Conservation (phyloP, 2,113 vertebrate genomes). For the Equus quagga region DNA sequence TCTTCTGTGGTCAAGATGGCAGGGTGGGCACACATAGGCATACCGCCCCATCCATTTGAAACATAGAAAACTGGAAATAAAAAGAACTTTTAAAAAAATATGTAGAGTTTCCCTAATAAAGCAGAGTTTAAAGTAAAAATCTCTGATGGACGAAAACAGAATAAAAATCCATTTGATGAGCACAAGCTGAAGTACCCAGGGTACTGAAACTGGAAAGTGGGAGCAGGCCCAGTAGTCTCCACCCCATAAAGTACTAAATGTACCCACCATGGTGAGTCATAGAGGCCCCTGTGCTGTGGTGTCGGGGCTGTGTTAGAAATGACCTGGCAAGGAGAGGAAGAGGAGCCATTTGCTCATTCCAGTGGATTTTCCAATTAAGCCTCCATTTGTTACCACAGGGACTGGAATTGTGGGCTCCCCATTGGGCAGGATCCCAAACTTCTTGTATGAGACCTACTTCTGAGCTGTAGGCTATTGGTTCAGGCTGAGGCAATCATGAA, state of each 20-base stretch:
- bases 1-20: neutral
- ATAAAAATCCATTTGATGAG: neutral
- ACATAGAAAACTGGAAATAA: neutral
- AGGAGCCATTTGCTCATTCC: neutral
- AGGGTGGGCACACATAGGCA: neutral
- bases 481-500: neutral
- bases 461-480: neutral
- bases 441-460: neutral
- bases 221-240: neutral
- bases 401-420: neutral
- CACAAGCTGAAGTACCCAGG: neutral
- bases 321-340: neutral
- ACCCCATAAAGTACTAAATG: neutral
- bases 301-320: neutral
- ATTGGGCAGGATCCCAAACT: neutral
- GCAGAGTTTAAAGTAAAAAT: slow-evolving; percentile 1
- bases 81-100: neutral
- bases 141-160: neutral
- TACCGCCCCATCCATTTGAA: neutral
- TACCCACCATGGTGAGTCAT: neutral
- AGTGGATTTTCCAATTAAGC: neutral
- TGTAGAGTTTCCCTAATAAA: neutral
- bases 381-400: neutral
- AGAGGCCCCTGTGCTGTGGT: neutral
- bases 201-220: neutral